A percentile compares a stretch with the other conserved stretches of the same genome.
Conservation (phyloP, 2,113 vertebrate species). For the Sorex araneus region DNA sequence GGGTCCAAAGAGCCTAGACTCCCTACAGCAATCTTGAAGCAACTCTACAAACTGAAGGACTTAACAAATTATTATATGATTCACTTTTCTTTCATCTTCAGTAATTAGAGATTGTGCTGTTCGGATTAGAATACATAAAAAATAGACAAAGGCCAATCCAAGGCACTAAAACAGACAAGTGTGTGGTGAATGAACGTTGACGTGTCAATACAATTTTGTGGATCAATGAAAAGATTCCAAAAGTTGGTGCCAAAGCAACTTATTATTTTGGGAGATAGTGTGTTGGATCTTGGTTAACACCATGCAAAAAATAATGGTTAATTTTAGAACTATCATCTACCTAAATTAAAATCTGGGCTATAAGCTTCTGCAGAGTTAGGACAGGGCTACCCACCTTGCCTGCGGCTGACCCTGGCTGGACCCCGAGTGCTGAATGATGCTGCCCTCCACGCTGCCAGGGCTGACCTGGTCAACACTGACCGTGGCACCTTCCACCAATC, state of each 20-base stretch:
- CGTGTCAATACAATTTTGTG: background rate
- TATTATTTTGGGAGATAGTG: background rate
- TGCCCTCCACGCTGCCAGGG: no score
- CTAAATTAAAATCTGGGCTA: background rate
- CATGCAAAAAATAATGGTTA: background rate
- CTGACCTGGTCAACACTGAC: no score
- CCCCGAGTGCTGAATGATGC: no score
- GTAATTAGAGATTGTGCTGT: background rate
- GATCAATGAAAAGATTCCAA: background rate
- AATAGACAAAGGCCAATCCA: background rate
- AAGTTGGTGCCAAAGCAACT: background rate
- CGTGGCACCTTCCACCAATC: no score
- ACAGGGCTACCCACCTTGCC: no score
- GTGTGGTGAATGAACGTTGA: background rate
- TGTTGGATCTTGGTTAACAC: background rate
- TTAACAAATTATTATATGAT: conserved; percentile 4
- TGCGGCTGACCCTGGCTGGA: no score
- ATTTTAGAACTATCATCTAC: background rate
- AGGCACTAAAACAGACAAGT: background rate
- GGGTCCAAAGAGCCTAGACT: background rate
- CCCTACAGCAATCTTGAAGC: background rate
- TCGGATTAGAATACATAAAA: background rate
- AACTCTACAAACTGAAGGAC: background rate
- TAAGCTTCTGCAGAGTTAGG: background rate
- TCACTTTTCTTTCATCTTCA: background rate